Evolutionary conservation across 2,888 invertebrate genomes (phyloP).

Genomic region (Nudaria mundana): DNA sequence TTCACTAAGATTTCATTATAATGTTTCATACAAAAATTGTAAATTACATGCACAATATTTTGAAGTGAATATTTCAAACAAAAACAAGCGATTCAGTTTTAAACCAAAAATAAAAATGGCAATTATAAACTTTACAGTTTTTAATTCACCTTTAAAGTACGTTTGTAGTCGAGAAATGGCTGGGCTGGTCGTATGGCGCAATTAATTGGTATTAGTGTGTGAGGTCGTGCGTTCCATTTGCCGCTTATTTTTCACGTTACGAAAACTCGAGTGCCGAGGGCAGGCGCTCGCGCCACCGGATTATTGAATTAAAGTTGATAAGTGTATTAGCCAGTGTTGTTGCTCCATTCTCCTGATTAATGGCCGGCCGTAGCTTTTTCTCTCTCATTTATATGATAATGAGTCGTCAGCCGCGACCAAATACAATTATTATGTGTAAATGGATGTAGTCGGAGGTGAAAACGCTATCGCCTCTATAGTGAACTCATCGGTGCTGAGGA

Average conservation of each 20-base stretch:
- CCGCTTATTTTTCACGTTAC: slow-evolving; percentile 72
- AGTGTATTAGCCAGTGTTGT: slow-evolving; percentile 78
- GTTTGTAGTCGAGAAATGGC: not conserved
- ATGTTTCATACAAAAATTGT: too few relatives aligned
- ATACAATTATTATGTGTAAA: slow-evolving; percentile 74
- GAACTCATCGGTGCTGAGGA: slow-evolving; percentile 43
- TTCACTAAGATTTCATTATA: too few relatives aligned
- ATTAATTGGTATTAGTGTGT: slow-evolving; percentile 72
- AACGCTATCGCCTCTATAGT: slow-evolving; percentile 45
- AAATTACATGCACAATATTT: not conserved
- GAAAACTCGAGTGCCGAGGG: slow-evolving; percentile 59
- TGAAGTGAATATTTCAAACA: not conserved
- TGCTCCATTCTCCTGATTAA: slow-evolving; percentile 76
- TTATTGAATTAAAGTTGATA: slow-evolving; percentile 81
- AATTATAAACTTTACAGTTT: not conserved
- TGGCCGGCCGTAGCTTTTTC: slow-evolving; percentile 72
- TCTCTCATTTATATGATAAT: slow-evolving; percentile 80
- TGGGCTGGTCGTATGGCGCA: slow-evolving; percentile 40
- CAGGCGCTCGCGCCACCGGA: slow-evolving; percentile 54
- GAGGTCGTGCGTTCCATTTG: slow-evolving; percentile 64
- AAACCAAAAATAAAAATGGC: not conserved
- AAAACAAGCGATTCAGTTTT: not conserved
- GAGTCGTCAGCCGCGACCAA: slow-evolving; percentile 64
- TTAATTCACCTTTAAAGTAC: slow-evolving; percentile 1
- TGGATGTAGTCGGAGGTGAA: slow-evolving; percentile 59